These are phyloP conservation scores for Paracanthobrama guichenoti DNA, from an alignment of 2,113 vertebrate species.

Conservation along the genomic window DNA sequence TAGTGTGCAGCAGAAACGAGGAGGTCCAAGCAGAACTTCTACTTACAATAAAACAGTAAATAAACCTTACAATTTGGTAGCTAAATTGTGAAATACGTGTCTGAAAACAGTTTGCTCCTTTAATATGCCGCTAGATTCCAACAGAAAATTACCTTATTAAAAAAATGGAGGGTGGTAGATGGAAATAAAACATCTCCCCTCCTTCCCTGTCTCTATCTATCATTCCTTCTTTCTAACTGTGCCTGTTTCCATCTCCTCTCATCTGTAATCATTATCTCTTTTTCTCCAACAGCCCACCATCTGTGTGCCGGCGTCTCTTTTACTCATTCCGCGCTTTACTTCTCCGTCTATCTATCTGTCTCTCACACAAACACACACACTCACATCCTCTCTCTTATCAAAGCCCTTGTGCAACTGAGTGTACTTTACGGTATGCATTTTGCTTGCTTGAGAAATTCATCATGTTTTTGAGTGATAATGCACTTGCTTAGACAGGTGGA, in stretches of 20 bases:
- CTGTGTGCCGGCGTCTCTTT: conserved; percentile 37
- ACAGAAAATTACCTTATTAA: conserved; percentile 36
- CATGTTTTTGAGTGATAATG: conserved; percentile 32
- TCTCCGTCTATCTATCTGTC: conserved; percentile 20
- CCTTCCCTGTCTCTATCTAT: background rate
- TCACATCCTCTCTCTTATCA: conserved; percentile 27
- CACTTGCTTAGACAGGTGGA: background rate
- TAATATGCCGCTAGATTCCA: background rate
- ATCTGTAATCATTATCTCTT: conserved; percentile 52
- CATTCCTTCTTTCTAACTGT: conserved; percentile 11
- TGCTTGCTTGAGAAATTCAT: conserved; percentile 25
- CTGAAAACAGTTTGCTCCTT: conserved; percentile 17
- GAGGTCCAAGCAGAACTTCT: background rate
- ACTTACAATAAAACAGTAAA: background rate
- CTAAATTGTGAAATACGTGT: conserved; percentile 19
- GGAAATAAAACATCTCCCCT: conserved; percentile 18
- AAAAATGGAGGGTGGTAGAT: conserved; percentile 29
- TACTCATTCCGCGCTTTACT: conserved; percentile 21
- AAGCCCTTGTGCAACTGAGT: conserved; percentile 20
- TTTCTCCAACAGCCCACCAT: conserved; percentile 46
- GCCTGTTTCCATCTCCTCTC: conserved; percentile 33
- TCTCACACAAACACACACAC: conserved; percentile 32
- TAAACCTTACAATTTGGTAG: background rate
- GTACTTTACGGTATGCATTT: conserved; percentile 15
- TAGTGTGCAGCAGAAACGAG: background rate